Evolutionary conservation across 1,140 invertebrate species (phyloP).

Genomic region (Maniola jurtina): DNA sequence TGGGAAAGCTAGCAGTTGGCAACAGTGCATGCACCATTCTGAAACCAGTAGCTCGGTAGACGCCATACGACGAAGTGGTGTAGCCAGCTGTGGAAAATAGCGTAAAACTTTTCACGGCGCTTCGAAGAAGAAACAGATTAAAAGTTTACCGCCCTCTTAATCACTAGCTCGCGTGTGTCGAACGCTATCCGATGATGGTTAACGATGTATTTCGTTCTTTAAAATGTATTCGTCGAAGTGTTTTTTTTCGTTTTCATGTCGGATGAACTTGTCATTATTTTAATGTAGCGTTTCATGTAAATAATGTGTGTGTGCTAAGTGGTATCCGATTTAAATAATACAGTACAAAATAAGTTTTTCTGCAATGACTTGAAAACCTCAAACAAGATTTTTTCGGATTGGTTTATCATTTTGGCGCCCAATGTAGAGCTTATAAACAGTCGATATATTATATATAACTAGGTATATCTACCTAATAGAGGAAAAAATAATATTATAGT

Average conservation of each 20-base stretch:
- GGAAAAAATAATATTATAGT: not conserved
- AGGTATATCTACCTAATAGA: not conserved
- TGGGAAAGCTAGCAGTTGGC: no score
- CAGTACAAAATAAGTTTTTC: no score
- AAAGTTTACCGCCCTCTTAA: constrained; percentile 56
- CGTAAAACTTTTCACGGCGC: constrained; percentile 69
- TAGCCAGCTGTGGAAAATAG: constrained; percentile 22
- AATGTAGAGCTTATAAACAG: constrained; percentile 33
- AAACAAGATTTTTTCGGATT: not conserved
- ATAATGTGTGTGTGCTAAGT: constrained; percentile 18
- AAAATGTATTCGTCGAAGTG: constrained; percentile 37
- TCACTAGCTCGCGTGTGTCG: constrained; percentile 68
- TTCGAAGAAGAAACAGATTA: constrained; percentile 52
- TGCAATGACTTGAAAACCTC: no score
- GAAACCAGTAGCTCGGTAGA: constrained; percentile 50
- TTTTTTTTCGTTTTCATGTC: constrained; percentile 33
- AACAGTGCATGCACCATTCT: no score
- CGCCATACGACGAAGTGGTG: constrained; percentile 43
- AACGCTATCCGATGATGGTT: constrained; percentile 60
- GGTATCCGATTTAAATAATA: constrained; percentile 37
- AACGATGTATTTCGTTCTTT: constrained; percentile 55
- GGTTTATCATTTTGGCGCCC: constrained; percentile 28
- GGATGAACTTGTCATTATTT: constrained; percentile 27
- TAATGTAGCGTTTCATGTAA: constrained; percentile 14
- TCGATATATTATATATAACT: constrained; percentile 2